A percentile compares a stretch with the other conserved stretches of the same genome.
Conservation (phyloP, 2,113 vertebrate genomes). For the Nanorana parkeri region DNA sequence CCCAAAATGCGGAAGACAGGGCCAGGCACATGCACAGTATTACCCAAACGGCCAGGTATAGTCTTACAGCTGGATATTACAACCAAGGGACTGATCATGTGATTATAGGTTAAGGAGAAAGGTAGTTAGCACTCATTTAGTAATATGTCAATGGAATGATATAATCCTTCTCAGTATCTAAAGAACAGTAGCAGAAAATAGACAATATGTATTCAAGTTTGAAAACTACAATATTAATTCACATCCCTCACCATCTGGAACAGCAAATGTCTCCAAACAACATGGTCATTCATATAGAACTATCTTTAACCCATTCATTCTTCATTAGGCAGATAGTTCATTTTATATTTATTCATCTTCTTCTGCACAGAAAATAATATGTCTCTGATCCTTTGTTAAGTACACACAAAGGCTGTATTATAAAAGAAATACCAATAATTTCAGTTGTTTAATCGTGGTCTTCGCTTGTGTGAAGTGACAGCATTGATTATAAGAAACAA, state of each 20-base stretch:
- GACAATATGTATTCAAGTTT: neutral
- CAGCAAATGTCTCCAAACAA: constrained; percentile 14
- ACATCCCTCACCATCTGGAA: neutral
- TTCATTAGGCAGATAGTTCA: constrained; percentile 27
- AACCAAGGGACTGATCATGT: too few species aligned
- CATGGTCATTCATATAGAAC: constrained; percentile 31
- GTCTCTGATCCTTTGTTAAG: constrained; percentile 16
- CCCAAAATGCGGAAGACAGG: too few species aligned
- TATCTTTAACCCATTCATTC: constrained; percentile 21
- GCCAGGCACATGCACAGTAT: too few species aligned
- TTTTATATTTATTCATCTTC: constrained; percentile 9
- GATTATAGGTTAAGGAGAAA: too few species aligned
- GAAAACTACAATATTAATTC: neutral
- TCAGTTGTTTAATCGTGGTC: constrained; percentile 25
- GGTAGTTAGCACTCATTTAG: too few species aligned
- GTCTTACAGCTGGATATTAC: too few species aligned
- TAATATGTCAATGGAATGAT: too few species aligned
- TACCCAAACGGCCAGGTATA: too few species aligned
- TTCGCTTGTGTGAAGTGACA: constrained; percentile 34
- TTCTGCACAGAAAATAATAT: neutral
- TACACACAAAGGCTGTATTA: constrained; percentile 18
- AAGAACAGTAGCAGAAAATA: neutral
- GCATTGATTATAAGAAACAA: constrained; percentile 37
- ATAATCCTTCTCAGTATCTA: too few species aligned
- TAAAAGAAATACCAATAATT: constrained; percentile 27